Evolutionary conservation across 2,888 invertebrate genomes (phyloP).

Genomic region (Lepidochitona cinerea): DNA sequence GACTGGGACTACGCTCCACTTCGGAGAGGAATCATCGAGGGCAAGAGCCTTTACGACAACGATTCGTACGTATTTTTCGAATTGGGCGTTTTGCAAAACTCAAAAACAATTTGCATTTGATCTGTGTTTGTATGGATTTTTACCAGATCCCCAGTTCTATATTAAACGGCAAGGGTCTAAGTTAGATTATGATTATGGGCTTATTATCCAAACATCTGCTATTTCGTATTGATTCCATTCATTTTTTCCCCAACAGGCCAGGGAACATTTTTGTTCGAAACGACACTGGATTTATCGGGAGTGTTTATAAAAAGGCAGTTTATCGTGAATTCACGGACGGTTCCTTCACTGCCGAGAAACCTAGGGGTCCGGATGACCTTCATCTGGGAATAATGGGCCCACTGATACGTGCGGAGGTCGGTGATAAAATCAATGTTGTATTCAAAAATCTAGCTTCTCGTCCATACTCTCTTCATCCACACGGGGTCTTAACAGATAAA

Average conservation of each 20-base stretch:
- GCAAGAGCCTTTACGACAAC: constrained; percentile 10
- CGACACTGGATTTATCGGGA: constrained; percentile 19
- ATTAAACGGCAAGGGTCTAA: too few relatives aligned
- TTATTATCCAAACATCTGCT: too few relatives aligned
- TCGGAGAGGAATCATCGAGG: constrained; percentile 6
- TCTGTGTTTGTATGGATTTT: not conserved
- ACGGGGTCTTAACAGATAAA: constrained; percentile 8
- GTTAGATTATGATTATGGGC: too few relatives aligned
- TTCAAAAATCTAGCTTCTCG: constrained; percentile 28
- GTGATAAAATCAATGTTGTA: constrained; percentile 22
- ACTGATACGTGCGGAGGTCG: constrained; percentile 24
- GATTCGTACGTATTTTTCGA: not conserved
- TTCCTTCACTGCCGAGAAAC: constrained; percentile 9
- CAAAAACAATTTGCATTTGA: not conserved
- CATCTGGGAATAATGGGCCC: constrained; percentile 27
- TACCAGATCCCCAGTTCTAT: too few relatives aligned
- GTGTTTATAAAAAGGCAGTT: constrained; percentile 22
- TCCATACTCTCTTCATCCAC: constrained; percentile 25
- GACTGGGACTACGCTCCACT: constrained; percentile 31
- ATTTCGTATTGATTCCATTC: too few relatives aligned
- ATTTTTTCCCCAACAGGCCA: too few relatives aligned
- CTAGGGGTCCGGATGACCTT: constrained; percentile 1
- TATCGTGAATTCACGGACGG: constrained; percentile 23
- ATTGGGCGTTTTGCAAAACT: not conserved
- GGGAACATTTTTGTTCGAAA: constrained; percentile 10